A percentile compares a stretch with the other conserved stretches of the same genome.
Conservation (phyloP, 2,113 vertebrate species). For the Circaetus gallicus region DNA sequence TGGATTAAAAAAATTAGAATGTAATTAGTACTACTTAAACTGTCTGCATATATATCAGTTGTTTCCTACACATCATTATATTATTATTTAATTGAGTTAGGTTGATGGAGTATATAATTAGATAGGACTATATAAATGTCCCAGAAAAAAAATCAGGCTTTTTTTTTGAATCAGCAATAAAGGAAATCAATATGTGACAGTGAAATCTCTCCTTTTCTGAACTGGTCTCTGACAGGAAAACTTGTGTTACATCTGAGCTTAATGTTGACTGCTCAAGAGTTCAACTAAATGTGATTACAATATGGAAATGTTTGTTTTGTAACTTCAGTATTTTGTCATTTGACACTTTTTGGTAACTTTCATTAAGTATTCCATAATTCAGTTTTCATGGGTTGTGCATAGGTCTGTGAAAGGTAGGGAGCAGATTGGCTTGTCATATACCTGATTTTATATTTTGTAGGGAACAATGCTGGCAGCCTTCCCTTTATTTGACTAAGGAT, state of each 20-base stretch:
- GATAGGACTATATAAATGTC: conserved; percentile 51
- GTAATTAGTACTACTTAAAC: conserved; percentile 54
- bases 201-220: conserved; percentile 34
- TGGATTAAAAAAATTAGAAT: conserved; percentile 53
- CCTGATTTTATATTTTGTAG: neutral
- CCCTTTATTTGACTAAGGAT: conserved; percentile 19
- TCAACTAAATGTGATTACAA: neutral
- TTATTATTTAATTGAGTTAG: conserved; percentile 68
- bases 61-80: conserved; percentile 39
- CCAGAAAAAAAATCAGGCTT: neutral
- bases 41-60: conserved; percentile 30
- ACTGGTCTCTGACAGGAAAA: conserved; percentile 17
- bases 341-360: neutral
- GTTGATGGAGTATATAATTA: conserved; percentile 67
- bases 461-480: neutral
- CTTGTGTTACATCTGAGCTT: neutral
- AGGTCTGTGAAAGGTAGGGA: neutral
- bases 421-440: neutral
- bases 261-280: neutral
- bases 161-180: conserved; percentile 51
- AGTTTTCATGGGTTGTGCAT: neutral
- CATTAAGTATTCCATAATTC: neutral
- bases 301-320: neutral
- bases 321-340: neutral
- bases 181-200: conserved; percentile 41